Conservation (phyloP, 2,113 vertebrate species). For the Scopus umbretta region DNA sequence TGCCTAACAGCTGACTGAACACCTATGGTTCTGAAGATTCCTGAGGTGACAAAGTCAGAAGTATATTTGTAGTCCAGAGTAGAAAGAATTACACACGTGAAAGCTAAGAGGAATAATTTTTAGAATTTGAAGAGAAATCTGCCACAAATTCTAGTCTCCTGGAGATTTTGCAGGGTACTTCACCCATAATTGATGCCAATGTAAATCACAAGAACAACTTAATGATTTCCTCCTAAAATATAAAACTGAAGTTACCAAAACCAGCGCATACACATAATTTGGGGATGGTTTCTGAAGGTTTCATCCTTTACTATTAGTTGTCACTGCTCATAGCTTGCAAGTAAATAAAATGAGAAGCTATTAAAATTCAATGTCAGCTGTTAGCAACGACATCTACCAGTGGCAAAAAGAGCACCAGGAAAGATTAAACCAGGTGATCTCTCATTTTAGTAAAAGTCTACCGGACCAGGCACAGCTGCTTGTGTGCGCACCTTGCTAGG, state of each 20-base stretch:
- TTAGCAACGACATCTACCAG: background rate
- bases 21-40: background rate
- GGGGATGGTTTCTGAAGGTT: background rate
- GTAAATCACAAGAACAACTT: background rate
- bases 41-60: background rate
- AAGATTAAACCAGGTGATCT: background rate
- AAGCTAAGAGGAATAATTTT: background rate
- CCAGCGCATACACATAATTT: background rate
- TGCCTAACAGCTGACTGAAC: background rate
- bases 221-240: background rate
- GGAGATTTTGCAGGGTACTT: background rate
- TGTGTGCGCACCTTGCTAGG: background rate
- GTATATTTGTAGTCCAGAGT: background rate
- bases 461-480: fast-evolving
- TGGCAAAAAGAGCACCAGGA: background rate
- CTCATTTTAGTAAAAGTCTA: background rate
- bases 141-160: background rate
- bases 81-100: background rate
- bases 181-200: background rate
- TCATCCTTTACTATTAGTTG: background rate
- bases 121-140: background rate
- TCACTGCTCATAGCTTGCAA: background rate
- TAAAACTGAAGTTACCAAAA: background rate
- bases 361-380: background rate
- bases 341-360: background rate